phyloP scores from a whole-genome alignment of 2,888 invertebrate genomes.

The Ennomos erosarius region DNA sequence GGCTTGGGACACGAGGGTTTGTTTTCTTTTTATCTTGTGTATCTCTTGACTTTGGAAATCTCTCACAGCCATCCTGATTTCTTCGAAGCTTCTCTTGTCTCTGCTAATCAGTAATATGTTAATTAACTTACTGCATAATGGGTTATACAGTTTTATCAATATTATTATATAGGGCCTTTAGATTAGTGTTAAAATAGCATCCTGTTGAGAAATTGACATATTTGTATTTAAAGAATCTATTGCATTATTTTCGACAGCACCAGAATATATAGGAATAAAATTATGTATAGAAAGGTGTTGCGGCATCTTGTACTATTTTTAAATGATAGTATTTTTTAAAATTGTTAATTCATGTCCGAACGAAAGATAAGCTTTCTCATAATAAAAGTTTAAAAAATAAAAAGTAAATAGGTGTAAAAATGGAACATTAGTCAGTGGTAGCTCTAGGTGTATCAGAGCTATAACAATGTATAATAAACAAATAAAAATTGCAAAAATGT shows the following conservation, averaged over 20 bases:
- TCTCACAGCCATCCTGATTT: slow-evolving; percentile 54
- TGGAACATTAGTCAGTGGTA: slow-evolving; percentile 71
- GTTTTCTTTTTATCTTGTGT: slow-evolving; percentile 43
- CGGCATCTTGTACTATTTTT: slow-evolving; percentile 65
- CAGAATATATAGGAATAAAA: slow-evolving; percentile 53
- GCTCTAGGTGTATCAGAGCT: slow-evolving; percentile 73
- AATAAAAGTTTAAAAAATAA: slow-evolving; percentile 51
- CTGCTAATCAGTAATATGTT: slow-evolving; percentile 45
- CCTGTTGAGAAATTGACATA: slow-evolving; percentile 60
- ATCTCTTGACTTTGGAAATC: slow-evolving; percentile 73
- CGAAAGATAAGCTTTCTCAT: slow-evolving; percentile 69
- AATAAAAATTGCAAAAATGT: slow-evolving; percentile 79
- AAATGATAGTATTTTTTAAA: slow-evolving; percentile 71
- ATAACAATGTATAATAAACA: slow-evolving; percentile 75
- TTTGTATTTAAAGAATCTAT: slow-evolving; percentile 54
- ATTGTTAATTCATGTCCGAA: slow-evolving; percentile 69
- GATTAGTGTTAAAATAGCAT: slow-evolving; percentile 63
- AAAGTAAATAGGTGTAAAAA: slow-evolving; percentile 64
- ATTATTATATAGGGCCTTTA: slow-evolving; percentile 57
- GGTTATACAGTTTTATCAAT: slow-evolving; percentile 52
- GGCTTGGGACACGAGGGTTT: slow-evolving; percentile 42
- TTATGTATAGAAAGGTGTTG: slow-evolving; percentile 51
- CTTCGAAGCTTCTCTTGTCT: slow-evolving; percentile 56
- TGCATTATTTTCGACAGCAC: slow-evolving; percentile 63
- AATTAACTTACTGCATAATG: slow-evolving; percentile 62